phyloP scores from a whole-genome alignment of 2,113 vertebrate genomes.

The Eupsittula cactorum region DNA sequence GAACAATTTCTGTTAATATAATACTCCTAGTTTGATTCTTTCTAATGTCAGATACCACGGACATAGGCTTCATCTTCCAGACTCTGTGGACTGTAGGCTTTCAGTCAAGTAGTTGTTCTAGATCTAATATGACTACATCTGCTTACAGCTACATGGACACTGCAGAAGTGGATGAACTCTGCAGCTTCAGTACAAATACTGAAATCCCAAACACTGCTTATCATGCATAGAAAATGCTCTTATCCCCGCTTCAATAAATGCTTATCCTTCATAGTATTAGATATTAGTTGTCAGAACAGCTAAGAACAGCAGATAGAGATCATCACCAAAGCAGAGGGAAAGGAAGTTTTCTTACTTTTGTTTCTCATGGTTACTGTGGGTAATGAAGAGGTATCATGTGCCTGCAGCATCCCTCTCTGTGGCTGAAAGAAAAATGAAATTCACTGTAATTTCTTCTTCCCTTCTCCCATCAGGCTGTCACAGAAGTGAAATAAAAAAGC shows the following conservation, averaged over 20 bases:
- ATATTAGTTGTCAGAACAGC: not conserved
- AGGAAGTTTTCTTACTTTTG: slow-evolving; percentile 80
- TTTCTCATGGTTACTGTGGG: slow-evolving; percentile 89
- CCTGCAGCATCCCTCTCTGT: slow-evolving; percentile 80
- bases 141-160: not conserved
- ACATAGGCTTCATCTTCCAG: not conserved
- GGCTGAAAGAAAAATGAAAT: slow-evolving; percentile 71
- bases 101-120: not conserved
- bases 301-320: not conserved
- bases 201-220: not conserved
- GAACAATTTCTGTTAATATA: not conserved
- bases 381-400: slow-evolving; percentile 82
- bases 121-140: not conserved
- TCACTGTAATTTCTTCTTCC: not conserved
- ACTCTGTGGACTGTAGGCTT: not conserved
- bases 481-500: not conserved
- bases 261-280: not conserved
- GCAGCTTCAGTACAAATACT: not conserved
- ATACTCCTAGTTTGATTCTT: not conserved
- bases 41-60: not conserved
- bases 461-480: not conserved
- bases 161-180: not conserved
- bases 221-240: not conserved
- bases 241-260: not conserved
- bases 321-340: not conserved